These are phyloP conservation scores for Acleris laterana DNA, from an alignment of 2,888 invertebrate species.

Conservation along the genomic window DNA sequence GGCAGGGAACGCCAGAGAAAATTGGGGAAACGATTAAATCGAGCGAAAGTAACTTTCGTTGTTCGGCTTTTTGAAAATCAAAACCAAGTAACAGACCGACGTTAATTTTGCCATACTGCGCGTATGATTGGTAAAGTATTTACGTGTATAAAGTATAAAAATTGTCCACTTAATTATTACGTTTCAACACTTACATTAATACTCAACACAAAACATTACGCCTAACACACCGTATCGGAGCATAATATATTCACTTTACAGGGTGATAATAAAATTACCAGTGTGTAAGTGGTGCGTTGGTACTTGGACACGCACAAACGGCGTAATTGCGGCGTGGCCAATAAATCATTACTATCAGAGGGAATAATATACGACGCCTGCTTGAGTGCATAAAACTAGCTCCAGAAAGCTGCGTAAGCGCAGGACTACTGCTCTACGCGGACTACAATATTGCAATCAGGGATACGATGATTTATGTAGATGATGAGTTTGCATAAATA, in stretches of 20 bases:
- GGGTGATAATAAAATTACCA: conserved; percentile 41
- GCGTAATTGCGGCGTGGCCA: conserved; percentile 64
- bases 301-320: conserved; percentile 55
- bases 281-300: conserved; percentile 34
- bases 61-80: too few relatives aligned
- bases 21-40: not conserved
- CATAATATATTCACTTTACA: conserved; percentile 33
- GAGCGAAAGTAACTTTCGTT: too few relatives aligned
- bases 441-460: conserved; percentile 67
- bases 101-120: not conserved
- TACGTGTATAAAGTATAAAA: too few relatives aligned
- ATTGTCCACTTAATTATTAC: too few relatives aligned
- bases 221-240: conserved; percentile 18
- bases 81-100: too few relatives aligned
- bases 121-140: not conserved
- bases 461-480: conserved; percentile 37
- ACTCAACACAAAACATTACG: conserved; percentile 12
- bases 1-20: not conserved
- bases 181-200: not conserved
- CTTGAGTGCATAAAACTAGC: conserved; percentile 46
- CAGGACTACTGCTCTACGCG: conserved; percentile 52
- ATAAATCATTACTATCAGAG: conserved; percentile 70
- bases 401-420: conserved; percentile 51
- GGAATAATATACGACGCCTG: conserved; percentile 57
- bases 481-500: conserved; percentile 4